Evolutionary conservation across 2,888 invertebrate species (phyloP).

Genomic region (Eledone cirrhosa): DNA sequence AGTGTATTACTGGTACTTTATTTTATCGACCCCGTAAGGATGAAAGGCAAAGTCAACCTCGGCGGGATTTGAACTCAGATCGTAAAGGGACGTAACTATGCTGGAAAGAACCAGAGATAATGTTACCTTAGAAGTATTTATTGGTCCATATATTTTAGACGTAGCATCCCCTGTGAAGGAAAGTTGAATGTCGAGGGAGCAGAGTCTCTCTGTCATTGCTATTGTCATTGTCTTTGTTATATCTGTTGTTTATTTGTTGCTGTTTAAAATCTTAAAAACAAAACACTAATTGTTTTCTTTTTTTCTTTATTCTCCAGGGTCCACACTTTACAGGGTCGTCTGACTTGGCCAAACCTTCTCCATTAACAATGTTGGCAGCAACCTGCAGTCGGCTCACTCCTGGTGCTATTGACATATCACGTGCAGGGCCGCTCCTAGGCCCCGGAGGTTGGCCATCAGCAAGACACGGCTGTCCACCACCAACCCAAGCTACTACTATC

Average conservation of each 20-base stretch:
- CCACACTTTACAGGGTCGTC: constrained; percentile 2
- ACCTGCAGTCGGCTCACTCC: constrained; percentile 73
- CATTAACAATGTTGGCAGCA: constrained; percentile 77
- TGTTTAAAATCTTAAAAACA: background rate
- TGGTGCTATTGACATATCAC: constrained; percentile 14
- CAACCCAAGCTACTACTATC: background rate
- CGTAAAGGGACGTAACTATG: too few relatives aligned
- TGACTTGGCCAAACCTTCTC: constrained; percentile 70
- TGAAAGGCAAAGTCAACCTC: too few relatives aligned
- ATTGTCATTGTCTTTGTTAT: too few relatives aligned
- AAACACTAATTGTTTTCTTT: background rate
- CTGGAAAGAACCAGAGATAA: too few relatives aligned
- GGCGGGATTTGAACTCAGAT: too few relatives aligned
- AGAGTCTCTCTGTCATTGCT: too few relatives aligned
- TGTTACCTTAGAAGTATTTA: too few relatives aligned
- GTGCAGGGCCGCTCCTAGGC: constrained; percentile 17
- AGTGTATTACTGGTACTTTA: too few relatives aligned
- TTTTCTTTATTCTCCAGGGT: constrained; percentile 3
- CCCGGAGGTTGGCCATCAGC: constrained; percentile 24
- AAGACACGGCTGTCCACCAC: background rate
- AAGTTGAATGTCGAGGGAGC: too few relatives aligned
- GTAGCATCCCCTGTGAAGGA: too few relatives aligned
- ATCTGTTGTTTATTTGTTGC: background rate
- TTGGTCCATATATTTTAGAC: too few relatives aligned
- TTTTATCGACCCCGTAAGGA: too few relatives aligned